Conservation (phyloP, 1,140 invertebrate genomes). For the Spodoptera litura region DNA sequence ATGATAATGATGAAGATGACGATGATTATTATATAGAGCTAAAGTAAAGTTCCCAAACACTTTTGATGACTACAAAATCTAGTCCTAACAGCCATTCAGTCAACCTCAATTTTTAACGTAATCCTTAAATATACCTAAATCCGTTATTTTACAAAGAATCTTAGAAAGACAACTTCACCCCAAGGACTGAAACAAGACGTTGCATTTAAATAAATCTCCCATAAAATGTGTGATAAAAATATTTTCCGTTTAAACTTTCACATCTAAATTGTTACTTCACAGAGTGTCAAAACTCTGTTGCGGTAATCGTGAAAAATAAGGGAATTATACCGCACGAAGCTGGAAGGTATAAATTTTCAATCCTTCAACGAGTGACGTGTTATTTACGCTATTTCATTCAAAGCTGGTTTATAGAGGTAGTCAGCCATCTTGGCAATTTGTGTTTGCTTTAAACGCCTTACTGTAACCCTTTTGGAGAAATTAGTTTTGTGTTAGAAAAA, state of each 20-base stretch:
- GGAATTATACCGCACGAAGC: conserved; percentile 39
- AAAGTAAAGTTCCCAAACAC: no score
- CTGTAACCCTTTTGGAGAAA: background rate
- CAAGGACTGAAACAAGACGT: background rate
- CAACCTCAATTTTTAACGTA: no score
- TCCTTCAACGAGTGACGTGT: conserved; percentile 39
- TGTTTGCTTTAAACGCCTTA: background rate
- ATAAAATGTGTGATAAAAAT: conserved; percentile 15
- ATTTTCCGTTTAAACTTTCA: conserved; percentile 10
- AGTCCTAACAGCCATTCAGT: no score
- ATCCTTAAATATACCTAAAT: no score
- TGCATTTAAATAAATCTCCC: conserved; percentile 17
- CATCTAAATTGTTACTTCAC: conserved; percentile 38
- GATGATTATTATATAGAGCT: no score
- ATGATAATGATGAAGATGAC: no score
- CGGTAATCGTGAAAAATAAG: conserved; percentile 51
- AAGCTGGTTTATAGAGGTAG: conserved; percentile 37
- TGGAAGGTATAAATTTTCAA: conserved; percentile 52
- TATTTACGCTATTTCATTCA: conserved; percentile 43
- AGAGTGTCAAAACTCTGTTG: conserved; percentile 10
- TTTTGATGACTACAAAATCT: no score
- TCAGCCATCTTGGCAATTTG: background rate
- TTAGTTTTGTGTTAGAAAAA: background rate
- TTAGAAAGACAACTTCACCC: no score
- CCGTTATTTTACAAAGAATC: no score